Evolutionary conservation across 2,888 invertebrate species (phyloP).

Genomic region (Pimpla rufipes): DNA sequence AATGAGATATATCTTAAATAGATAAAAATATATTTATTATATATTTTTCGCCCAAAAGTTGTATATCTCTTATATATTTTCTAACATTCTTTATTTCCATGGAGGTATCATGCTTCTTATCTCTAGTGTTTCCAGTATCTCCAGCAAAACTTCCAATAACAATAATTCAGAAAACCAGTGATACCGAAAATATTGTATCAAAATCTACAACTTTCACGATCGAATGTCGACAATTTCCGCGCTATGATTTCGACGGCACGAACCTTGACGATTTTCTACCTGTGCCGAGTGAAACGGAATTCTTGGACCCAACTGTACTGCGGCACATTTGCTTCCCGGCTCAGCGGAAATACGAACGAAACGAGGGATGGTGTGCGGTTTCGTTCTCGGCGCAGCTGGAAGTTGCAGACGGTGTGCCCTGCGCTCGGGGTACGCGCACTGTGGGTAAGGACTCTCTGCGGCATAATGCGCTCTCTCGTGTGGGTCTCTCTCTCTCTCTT

Average conservation of each 20-base stretch:
- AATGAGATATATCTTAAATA: too few relatives aligned
- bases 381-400: slow-evolving; percentile 42
- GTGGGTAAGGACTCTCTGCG: slow-evolving; percentile 26
- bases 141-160: background rate
- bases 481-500: background rate
- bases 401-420: slow-evolving; percentile 21
- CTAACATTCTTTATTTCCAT: too few relatives aligned
- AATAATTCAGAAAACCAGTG: too few relatives aligned
- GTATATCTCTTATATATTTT: too few relatives aligned
- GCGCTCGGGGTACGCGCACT: background rate
- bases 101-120: too few relatives aligned
- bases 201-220: too few relatives aligned
- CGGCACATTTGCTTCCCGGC: slow-evolving; percentile 5
- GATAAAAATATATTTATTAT: too few relatives aligned
- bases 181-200: too few relatives aligned
- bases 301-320: slow-evolving; percentile 34
- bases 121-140: too few relatives aligned
- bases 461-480: slow-evolving; percentile 10
- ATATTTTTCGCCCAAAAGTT: too few relatives aligned
- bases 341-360: slow-evolving; percentile 18
- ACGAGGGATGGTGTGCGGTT: slow-evolving; percentile 54
- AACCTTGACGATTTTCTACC: slow-evolving; percentile 10
- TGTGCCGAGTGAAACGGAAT: background rate
- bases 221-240: too few relatives aligned
- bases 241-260: too few relatives aligned